Percentiles rank a stretch among this genome's conserved stretches.
Conservation (phyloP, 2,113 vertebrate genomes). For the Solea senegalensis region DNA sequence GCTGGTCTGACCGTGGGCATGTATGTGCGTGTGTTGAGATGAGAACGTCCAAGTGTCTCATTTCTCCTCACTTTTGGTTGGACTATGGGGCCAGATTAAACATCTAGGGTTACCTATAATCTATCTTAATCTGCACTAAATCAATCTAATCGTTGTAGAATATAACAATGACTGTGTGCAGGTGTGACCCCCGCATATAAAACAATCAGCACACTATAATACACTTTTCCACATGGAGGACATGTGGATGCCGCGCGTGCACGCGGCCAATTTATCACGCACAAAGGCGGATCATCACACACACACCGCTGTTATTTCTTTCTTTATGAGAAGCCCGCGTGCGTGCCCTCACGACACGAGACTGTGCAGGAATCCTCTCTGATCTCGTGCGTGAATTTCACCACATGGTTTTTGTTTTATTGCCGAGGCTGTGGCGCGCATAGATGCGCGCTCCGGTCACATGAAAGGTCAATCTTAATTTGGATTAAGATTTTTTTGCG, state of each 20-base stretch:
- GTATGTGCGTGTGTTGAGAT: conserved; percentile 29
- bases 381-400: not conserved
- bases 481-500: conserved; percentile 42
- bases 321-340: not conserved
- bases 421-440: conserved; percentile 34
- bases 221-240: conserved; percentile 53
- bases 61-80: conserved; percentile 30
- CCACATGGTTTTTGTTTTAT: not conserved
- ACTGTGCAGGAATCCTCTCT: conserved; percentile 30
- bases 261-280: conserved; percentile 44
- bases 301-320: not conserved
- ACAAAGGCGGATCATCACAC: conserved; percentile 8
- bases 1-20: conserved; percentile 47
- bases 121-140: conserved; percentile 76
- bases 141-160: conserved; percentile 71
- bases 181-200: not conserved
- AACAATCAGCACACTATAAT: conserved; percentile 68
- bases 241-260: conserved; percentile 44
- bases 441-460: conserved; percentile 44
- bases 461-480: conserved; percentile 54
- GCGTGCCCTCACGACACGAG: not conserved
- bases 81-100: conserved; percentile 59
- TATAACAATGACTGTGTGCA: conserved; percentile 59
- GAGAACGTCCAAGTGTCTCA: conserved; percentile 22
- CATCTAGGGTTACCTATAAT: conserved; percentile 74